Conservation (phyloP, 2,888 invertebrate genomes). For the Lypha dubia region DNA sequence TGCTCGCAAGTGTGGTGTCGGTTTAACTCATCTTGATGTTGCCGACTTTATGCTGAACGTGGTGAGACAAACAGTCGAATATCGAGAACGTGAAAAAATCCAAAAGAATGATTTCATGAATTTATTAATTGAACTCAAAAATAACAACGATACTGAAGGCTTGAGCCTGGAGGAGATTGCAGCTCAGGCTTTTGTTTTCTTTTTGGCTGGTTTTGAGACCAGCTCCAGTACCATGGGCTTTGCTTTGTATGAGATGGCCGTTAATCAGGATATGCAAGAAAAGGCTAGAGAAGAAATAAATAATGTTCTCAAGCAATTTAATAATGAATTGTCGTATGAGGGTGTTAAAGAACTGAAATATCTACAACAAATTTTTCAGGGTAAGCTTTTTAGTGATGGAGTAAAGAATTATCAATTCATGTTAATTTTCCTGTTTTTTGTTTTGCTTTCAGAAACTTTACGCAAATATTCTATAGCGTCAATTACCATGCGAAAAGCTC, state of each 20-base stretch:
- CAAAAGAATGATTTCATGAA: constrained; percentile 84
- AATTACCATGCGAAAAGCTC: constrained; percentile 79
- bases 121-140: constrained; percentile 84
- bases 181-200: constrained; percentile 85
- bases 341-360: constrained; percentile 77
- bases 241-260: constrained; percentile 77
- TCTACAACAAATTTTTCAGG: constrained; percentile 76
- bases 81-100: constrained; percentile 80
- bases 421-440: no score
- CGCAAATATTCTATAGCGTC: constrained; percentile 83
- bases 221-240: constrained; percentile 84
- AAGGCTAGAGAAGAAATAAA: constrained; percentile 77
- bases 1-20: constrained; percentile 75
- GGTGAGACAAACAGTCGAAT: constrained; percentile 81
- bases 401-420: no score
- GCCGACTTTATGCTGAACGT: constrained; percentile 78
- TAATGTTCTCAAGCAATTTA: constrained; percentile 73
- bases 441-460: constrained; percentile 83
- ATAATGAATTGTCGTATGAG: constrained; percentile 77
- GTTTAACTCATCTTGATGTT: constrained; percentile 75
- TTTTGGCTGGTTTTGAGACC: constrained; percentile 85
- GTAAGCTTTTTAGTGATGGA: no score
- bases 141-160: constrained; percentile 72
- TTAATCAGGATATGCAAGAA: constrained; percentile 77
- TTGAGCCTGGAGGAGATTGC: constrained; percentile 84